These are phyloP conservation scores for Lethenteron camtschaticum DNA, from an alignment of 2,113 vertebrate species.

Conservation along the genomic window DNA sequence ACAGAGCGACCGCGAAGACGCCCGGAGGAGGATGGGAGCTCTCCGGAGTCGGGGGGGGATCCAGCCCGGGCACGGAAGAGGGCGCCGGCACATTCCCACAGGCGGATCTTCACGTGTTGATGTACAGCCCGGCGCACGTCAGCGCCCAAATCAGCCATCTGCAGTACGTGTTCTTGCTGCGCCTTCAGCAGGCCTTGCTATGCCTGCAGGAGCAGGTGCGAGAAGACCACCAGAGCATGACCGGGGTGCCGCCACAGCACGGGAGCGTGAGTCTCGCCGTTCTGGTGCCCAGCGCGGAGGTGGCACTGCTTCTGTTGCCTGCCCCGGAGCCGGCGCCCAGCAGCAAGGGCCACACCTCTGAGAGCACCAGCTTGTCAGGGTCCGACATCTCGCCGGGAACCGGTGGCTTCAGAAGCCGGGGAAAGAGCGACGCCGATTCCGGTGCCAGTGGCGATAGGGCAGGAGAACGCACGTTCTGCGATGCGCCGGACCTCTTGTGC, in stretches of 20 bases:
- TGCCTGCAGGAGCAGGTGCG: slow-evolving; percentile 50
- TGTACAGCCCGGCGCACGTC: slow-evolving; percentile 36
- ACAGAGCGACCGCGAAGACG: slow-evolving; percentile 13
- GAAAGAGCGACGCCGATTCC: slow-evolving; percentile 20
- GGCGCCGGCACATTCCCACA: slow-evolving; percentile 19
- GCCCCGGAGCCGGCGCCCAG: slow-evolving; percentile 18
- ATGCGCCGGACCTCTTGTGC: slow-evolving; percentile 14
- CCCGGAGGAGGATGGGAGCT: slow-evolving; percentile 15
- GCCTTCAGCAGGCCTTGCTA: slow-evolving; percentile 55
- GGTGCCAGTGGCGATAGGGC: slow-evolving; percentile 18
- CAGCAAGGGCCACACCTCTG: slow-evolving; percentile 39
- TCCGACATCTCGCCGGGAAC: slow-evolving; percentile 32
- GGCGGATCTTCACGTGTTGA: slow-evolving; percentile 46
- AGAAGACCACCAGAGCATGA: slow-evolving; percentile 27
- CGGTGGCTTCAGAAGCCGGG: slow-evolving; percentile 20
- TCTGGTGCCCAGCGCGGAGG: slow-evolving; percentile 35
- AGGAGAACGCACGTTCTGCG: slow-evolving; percentile 20
- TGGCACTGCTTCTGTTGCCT: slow-evolving; percentile 49
- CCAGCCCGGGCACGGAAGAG: slow-evolving; percentile 14
- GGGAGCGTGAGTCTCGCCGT: slow-evolving; percentile 39
- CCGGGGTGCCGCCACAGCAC: slow-evolving; percentile 22
- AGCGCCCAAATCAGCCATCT: slow-evolving; percentile 72
- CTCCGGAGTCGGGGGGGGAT: slow-evolving; percentile 9
- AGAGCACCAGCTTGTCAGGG: slow-evolving; percentile 58
- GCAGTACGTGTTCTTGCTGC: slow-evolving; percentile 67